Conservation (phyloP, 2,113 vertebrate genomes). For the Centropus unirufus region DNA sequence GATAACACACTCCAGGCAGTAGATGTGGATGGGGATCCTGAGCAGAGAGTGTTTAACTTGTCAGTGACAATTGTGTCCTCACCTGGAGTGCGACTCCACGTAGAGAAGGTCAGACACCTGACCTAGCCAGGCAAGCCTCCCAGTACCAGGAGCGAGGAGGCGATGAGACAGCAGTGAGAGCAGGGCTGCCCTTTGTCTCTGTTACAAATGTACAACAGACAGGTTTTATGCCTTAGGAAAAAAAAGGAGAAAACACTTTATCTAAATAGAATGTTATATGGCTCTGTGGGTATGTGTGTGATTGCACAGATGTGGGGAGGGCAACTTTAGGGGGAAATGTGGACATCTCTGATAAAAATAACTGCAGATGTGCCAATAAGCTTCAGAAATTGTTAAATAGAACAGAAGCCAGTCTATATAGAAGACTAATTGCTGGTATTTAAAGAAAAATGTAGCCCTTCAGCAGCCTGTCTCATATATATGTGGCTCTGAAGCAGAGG, state of each 20-base stretch:
- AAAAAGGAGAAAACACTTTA: background rate
- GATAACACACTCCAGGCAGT: background rate
- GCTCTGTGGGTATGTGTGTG: background rate
- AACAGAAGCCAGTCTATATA: background rate
- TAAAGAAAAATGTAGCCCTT: background rate
- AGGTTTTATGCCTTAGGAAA: slow-evolving; percentile 15
- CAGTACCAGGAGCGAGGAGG: background rate
- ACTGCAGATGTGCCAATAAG: background rate
- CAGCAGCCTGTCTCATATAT: background rate
- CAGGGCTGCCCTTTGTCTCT: slow-evolving; percentile 2
- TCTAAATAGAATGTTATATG: background rate
- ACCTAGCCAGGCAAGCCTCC: background rate
- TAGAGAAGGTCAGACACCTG: background rate
- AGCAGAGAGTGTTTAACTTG: background rate
- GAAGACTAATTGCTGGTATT: background rate
- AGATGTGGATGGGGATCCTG: background rate
- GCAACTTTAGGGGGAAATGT: background rate
- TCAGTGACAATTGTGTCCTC: background rate
- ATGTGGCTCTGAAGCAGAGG: background rate
- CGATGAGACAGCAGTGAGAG: background rate
- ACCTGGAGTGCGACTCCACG: background rate
- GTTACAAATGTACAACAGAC: background rate
- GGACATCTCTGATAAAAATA: background rate
- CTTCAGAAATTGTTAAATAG: background rate
- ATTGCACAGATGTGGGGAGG: background rate